These are phyloP conservation scores for Aurelia coerulea DNA, from an alignment of 30 jellyfish, hydroid and myxozoan genomes.

Conservation along the genomic window DNA sequence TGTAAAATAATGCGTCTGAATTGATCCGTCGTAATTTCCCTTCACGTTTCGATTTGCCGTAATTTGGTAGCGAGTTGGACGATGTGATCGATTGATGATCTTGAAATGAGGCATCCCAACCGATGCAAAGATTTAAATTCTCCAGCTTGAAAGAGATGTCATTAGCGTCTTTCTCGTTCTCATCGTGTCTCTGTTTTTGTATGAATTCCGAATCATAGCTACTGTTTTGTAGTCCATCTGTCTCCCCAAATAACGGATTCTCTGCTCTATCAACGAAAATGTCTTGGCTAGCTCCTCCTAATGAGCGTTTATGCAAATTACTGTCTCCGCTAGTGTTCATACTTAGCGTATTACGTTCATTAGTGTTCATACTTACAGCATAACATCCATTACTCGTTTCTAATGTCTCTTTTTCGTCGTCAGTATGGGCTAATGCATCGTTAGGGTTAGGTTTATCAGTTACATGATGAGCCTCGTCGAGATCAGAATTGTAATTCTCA, in stretches of 20 bases:
- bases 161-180: not conserved
- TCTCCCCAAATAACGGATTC: not conserved
- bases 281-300: too few species aligned
- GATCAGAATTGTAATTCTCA: not conserved
- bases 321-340: too few species aligned
- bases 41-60: not conserved
- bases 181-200: not conserved
- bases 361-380: not conserved
- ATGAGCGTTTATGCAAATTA: too few species aligned
- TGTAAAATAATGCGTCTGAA: conserved; percentile 65
- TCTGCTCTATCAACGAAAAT: not conserved
- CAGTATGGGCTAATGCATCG: not conserved
- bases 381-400: not conserved
- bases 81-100: not conserved
- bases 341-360: not conserved
- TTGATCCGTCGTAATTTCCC: conserved; percentile 57
- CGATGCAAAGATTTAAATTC: not conserved
- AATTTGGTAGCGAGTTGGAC: conserved; percentile 43
- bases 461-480: not conserved
- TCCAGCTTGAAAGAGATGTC: not conserved
- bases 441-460: not conserved
- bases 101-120: not conserved
- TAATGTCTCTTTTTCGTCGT: not conserved
- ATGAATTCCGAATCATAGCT: not conserved
- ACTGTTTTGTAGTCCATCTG: not conserved